phyloP scores from a whole-genome alignment of 2,113 vertebrate genomes.

The Hemibagrus wyckioides region DNA sequence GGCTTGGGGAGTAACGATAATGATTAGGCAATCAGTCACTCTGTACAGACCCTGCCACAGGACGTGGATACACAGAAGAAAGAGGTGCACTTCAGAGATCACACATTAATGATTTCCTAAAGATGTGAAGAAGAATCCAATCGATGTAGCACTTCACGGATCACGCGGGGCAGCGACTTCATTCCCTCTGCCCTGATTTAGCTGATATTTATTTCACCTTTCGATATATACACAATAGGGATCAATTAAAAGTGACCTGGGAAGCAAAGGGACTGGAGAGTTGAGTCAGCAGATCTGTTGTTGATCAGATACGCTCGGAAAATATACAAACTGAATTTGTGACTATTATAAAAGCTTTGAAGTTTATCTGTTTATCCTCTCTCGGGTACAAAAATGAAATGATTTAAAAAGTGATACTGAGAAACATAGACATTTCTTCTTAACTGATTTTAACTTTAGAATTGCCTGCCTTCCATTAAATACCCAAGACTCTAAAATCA shows the following conservation, averaged over 20 bases:
- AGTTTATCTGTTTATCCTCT: conserved; percentile 41
- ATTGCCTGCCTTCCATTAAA: conserved; percentile 1
- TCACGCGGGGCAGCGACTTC: conserved; percentile 13
- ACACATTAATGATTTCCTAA: conserved; percentile 19
- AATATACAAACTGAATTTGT: conserved; percentile 52
- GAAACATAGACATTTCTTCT: conserved; percentile 24
- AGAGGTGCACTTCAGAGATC: background rate
- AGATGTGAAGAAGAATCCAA: conserved; percentile 9
- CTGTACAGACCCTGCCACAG: background rate
- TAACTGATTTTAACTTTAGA: conserved; percentile 31
- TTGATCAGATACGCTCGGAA: conserved; percentile 48
- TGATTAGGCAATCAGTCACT: conserved; percentile 13
- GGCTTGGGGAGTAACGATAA: background rate
- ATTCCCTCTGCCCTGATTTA: background rate
- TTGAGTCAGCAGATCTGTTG: conserved; percentile 60
- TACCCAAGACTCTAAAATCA: conserved; percentile 2
- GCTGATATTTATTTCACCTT: conserved; percentile 17
- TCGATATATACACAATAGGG: background rate
- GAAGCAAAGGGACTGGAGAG: conserved; percentile 12
- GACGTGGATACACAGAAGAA: background rate
- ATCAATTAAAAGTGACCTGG: conserved; percentile 15
- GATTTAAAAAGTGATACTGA: conserved; percentile 31
- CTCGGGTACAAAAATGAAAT: conserved; percentile 40
- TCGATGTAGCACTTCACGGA: background rate
- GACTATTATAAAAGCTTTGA: conserved; percentile 39